These are phyloP conservation scores for Callaeas wilsoni DNA, from an alignment of 2,113 vertebrate species.

Conservation along the genomic window DNA sequence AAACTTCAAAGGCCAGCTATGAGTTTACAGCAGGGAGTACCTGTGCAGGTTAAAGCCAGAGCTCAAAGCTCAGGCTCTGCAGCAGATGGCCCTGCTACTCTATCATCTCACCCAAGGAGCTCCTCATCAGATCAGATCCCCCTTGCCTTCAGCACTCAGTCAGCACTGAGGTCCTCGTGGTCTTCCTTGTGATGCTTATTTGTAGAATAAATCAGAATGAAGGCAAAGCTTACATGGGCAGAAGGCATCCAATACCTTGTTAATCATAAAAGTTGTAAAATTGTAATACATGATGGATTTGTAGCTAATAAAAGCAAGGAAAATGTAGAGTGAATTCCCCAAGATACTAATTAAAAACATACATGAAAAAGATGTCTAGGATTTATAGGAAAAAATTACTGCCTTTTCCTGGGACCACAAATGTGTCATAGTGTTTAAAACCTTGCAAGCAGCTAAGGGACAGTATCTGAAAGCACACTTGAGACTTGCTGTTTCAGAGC, in stretches of 20 bases:
- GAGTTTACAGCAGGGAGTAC: background rate
- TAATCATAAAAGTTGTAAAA: background rate
- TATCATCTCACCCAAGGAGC: accelerated
- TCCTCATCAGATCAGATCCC: background rate
- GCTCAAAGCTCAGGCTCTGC: background rate
- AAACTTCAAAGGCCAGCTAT: background rate
- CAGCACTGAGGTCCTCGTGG: background rate
- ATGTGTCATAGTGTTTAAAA: background rate
- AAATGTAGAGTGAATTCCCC: background rate
- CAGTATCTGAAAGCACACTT: background rate
- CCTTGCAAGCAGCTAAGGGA: background rate
- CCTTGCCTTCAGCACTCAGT: background rate
- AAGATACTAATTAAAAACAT: background rate
- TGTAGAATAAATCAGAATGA: background rate
- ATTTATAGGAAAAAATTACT: background rate
- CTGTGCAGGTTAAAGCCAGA: background rate
- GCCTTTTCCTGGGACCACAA: background rate
- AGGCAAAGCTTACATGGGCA: background rate
- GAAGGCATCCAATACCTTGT: background rate
- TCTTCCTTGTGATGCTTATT: background rate
- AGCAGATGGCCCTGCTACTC: background rate
- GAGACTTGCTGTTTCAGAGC: background rate
- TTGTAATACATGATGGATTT: background rate
- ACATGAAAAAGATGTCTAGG: background rate
- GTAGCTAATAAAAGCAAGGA: background rate